Percentiles rank a stretch among this genome's conserved stretches.
These are phyloP conservation scores for Drosophila borealis DNA, from an alignment of 2,888 invertebrate species.

Conservation along the genomic window DNA sequence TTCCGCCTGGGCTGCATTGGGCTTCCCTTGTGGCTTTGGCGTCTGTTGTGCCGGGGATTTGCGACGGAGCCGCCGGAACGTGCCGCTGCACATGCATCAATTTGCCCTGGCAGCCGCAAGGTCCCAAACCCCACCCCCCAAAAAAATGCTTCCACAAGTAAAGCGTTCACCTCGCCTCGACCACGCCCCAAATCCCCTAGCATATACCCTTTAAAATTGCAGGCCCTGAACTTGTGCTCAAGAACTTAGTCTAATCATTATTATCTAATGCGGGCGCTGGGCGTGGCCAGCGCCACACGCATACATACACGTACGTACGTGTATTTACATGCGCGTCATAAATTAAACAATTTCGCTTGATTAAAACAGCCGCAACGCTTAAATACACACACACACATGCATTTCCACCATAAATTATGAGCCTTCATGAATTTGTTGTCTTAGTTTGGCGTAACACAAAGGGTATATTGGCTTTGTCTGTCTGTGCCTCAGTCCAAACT, in stretches of 20 bases:
- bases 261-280: conserved; percentile 31
- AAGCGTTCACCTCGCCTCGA: background rate
- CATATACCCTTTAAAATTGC: conserved; percentile 8
- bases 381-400: conserved; percentile 23
- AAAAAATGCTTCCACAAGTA: background rate
- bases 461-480: too few species aligned
- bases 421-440: conserved; percentile 12
- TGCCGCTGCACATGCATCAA: conserved; percentile 62
- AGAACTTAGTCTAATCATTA: conserved; percentile 41
- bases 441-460: background rate
- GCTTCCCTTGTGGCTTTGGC: conserved; percentile 51
- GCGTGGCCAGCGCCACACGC: conserved; percentile 20
- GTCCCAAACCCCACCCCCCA: background rate
- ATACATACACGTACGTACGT: background rate
- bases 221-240: conserved; percentile 24
- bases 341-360: conserved; percentile 58
- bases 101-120: conserved; percentile 44
- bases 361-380: conserved; percentile 68
- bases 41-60: conserved; percentile 54
- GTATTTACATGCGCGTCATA: conserved; percentile 13
- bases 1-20: conserved; percentile 16
- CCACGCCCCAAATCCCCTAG: background rate
- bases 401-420: conserved; percentile 25
- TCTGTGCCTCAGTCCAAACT: too few species aligned
- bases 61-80: conserved; percentile 49